Evolutionary conservation across 2,797 vertebrate species (phyloP).

Genomic region (Falco naumanni): DNA sequence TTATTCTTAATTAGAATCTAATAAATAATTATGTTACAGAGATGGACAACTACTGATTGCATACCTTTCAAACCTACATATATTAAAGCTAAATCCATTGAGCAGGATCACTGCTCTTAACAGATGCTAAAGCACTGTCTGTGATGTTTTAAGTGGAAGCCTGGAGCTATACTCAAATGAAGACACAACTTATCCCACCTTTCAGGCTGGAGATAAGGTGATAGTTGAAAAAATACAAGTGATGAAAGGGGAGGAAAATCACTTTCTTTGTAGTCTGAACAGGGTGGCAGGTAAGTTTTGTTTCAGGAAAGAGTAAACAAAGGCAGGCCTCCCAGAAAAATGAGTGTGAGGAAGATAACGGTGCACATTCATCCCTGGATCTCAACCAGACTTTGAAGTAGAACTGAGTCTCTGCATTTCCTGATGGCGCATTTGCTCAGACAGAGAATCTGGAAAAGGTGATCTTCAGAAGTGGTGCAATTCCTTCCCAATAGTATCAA

Average conservation of each 20-base stretch:
- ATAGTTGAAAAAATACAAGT: not conserved
- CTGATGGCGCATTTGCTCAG: not conserved
- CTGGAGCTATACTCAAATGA: conserved; percentile 6
- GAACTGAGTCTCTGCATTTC: not conserved
- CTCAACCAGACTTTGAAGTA: not conserved
- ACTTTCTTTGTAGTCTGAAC: conserved; percentile 34
- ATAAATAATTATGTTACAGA: not conserved
- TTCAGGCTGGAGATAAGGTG: conserved; percentile 35
- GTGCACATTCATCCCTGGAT: not conserved
- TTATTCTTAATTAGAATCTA: not conserved
- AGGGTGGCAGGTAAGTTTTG: not conserved
- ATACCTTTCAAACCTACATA: not conserved
- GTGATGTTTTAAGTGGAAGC: not conserved
- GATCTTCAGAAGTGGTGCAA: not conserved
- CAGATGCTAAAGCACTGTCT: not conserved
- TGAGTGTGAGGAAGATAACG: not conserved
- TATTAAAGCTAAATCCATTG: not conserved
- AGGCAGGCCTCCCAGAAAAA: not conserved
- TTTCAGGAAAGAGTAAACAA: conserved; percentile 22
- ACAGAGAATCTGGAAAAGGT: not conserved
- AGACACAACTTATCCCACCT: not conserved
- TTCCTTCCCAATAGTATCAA: not conserved
- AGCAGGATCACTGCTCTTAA: not conserved
- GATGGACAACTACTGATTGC: not conserved
- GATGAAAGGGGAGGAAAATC: conserved; percentile 27